These are phyloP conservation scores for Geotrypetes seraphini DNA, from an alignment of 2,797 vertebrate species.

Conservation along the genomic window DNA sequence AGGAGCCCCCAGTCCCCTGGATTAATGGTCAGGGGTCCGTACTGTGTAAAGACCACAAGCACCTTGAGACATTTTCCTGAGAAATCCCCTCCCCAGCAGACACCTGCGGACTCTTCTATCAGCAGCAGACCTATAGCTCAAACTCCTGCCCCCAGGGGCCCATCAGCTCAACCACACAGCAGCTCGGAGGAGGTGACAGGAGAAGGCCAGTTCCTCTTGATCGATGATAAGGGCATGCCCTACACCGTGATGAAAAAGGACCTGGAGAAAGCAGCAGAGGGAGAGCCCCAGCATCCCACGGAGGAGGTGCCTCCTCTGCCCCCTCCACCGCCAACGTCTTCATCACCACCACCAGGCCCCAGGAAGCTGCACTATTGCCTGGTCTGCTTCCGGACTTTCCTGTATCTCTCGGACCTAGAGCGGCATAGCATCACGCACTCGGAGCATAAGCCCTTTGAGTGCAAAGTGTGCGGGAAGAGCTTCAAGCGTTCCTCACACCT, in stretches of 20 bases:
- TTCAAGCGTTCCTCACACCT: slow-evolving; percentile 85
- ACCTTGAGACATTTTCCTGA: no score
- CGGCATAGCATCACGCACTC: slow-evolving; percentile 84
- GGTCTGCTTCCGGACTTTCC: slow-evolving; percentile 77
- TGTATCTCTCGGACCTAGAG: slow-evolving; percentile 83
- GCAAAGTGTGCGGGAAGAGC: slow-evolving; percentile 76
- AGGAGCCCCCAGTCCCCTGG: no score
- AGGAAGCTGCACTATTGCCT: slow-evolving; percentile 73
- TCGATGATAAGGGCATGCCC: slow-evolving; percentile 44
- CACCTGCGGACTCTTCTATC: no score
- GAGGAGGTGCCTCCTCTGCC: slow-evolving; percentile 2
- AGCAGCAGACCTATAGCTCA: no score
- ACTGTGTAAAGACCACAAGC: no score
- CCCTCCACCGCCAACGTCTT: background rate
- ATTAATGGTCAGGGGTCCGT: no score
- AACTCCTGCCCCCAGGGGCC: no score
- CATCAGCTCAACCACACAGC: background rate
- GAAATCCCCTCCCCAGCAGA: no score
- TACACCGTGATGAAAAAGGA: slow-evolving; percentile 35
- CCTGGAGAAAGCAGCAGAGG: background rate
- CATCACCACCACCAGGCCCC: slow-evolving; percentile 25
- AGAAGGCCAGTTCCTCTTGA: slow-evolving; percentile 26
- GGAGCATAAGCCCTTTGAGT: slow-evolving; percentile 78
- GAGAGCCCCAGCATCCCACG: background rate
- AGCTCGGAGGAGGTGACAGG: slow-evolving; percentile 1